A percentile compares a stretch with the other conserved stretches of the same genome.
These are phyloP conservation scores for Leucopsar rothschildi DNA, from an alignment of 2,113 vertebrate species.

Conservation along the genomic window DNA sequence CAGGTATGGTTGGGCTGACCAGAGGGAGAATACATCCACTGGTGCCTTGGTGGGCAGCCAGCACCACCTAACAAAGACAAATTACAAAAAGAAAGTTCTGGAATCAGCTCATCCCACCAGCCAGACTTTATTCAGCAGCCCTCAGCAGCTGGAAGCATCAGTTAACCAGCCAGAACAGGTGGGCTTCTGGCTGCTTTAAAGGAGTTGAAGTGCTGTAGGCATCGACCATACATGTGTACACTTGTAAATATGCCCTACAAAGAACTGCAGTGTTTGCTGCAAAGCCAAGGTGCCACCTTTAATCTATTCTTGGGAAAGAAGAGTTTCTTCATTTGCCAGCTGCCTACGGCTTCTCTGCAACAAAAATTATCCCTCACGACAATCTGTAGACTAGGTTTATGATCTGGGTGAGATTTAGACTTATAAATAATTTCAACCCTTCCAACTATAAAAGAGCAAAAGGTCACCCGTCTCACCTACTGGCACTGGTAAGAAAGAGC, in stretches of 20 bases:
- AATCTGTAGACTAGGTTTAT: not conserved
- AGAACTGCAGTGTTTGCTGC: not conserved
- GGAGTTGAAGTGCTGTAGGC: rapidly evolving
- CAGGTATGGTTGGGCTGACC: too few relatives aligned
- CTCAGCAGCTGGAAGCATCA: not conserved
- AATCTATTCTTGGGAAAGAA: not conserved
- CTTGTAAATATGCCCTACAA: not conserved
- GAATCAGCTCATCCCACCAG: not conserved
- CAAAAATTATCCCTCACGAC: not conserved
- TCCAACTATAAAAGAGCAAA: not conserved
- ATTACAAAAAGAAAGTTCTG: not conserved
- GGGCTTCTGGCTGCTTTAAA: not conserved
- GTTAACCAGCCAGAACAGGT: not conserved
- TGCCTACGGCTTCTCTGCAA: not conserved
- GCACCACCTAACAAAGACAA: not conserved
- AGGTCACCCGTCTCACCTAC: not conserved
- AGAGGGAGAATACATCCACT: not conserved
- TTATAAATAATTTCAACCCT: not conserved
- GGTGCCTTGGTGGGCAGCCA: not conserved
- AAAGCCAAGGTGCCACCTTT: not conserved
- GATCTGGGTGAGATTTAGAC: not conserved
- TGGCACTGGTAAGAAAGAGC: not conserved
- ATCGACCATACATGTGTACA: rapidly evolving
- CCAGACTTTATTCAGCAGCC: not conserved
- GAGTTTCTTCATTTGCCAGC: not conserved